Evolutionary conservation across 37 sponge, comb jelly and placozoan genomes (phyloP), one percentile per base, ranked within the genome.

Genomic region (Diacarnus erythraeanus): DNA sequence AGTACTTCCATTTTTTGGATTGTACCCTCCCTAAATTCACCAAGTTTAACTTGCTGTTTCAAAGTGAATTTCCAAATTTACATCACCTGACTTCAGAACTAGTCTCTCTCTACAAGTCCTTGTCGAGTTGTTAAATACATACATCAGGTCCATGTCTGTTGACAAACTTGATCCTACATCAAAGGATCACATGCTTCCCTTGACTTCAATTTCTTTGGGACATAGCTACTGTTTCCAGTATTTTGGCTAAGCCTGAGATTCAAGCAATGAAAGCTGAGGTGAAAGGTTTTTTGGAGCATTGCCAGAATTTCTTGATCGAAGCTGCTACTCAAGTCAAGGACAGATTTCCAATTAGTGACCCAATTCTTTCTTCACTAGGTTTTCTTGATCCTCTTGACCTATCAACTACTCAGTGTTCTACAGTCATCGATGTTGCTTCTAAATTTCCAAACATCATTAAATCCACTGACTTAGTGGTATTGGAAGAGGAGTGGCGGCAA

Each of bases 11-110:
- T 15, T 81, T 81, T 64, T 69, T 60, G 23, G 60, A 74, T 9
- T 60, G 39, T 71, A 72, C 60, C 3, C 51, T 82, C 64, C 73
- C 72, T n/a, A 81, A 81, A 42, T 81, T 81, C 40, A 81, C 82
- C 12, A 33, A 71, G 21, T 71, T 72, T 3, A 81, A 81, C 42
- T 5, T 56, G 12, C 27, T 71, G 72, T 71, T 71, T 72, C 73
- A 81, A 31, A 81, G 74, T 57, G 51, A 42, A 54, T 41, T 18
- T 15, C 39, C 42, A 47, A 39, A 42, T n/a, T n/a, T 81, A 9
- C 82, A 70, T 44, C 31, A 38, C 63, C 40, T 81, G 42, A 36
- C 60, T 56, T 33, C 54, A 9, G 60, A 57, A 38, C 35, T 81
- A 36, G 10, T 21, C n/a, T 31, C 61, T 30, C 34, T 71, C 38